phyloP scores from a whole-genome alignment of 1,140 invertebrate species.

The Anastrepha obliqua region DNA sequence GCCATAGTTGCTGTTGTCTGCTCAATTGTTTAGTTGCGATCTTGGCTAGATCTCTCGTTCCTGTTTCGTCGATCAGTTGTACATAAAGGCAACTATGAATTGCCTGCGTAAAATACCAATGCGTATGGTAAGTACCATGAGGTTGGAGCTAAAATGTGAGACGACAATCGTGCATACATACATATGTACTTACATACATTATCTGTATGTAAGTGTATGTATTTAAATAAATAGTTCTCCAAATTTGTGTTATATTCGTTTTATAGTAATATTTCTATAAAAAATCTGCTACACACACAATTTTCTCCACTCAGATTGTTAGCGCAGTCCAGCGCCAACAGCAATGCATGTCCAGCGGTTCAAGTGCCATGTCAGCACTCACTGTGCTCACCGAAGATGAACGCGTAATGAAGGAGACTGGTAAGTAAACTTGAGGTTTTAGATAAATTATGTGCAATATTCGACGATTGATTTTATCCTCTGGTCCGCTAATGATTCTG shows the following conservation, averaged over 20 bases:
- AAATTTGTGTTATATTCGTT: background rate
- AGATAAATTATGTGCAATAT: background rate
- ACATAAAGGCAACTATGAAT: conserved; percentile 65
- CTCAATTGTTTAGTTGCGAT: background rate
- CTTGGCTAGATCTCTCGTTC: background rate
- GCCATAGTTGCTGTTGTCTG: background rate
- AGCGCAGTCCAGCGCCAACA: conserved; percentile 71
- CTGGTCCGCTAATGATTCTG: background rate
- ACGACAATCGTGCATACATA: background rate
- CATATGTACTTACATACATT: background rate
- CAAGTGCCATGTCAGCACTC: conserved; percentile 75
- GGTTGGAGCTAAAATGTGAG: background rate
- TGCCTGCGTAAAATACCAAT: conserved; percentile 70
- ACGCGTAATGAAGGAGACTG: conserved; percentile 85
- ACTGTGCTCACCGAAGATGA: conserved; percentile 86
- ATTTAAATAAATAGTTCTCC: background rate
- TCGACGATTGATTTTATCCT: background rate
- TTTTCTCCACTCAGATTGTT: conserved; percentile 62
- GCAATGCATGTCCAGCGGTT: conserved; percentile 66
- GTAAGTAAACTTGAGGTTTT: conserved; percentile 75
- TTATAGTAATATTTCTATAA: too few relatives aligned
- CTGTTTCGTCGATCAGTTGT: background rate
- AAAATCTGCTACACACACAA: conserved; percentile 1
- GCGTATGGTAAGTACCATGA: conserved; percentile 66
- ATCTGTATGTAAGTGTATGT: background rate